Conservation (phyloP, 2,888 invertebrate species). For the Papilio demoleus region DNA sequence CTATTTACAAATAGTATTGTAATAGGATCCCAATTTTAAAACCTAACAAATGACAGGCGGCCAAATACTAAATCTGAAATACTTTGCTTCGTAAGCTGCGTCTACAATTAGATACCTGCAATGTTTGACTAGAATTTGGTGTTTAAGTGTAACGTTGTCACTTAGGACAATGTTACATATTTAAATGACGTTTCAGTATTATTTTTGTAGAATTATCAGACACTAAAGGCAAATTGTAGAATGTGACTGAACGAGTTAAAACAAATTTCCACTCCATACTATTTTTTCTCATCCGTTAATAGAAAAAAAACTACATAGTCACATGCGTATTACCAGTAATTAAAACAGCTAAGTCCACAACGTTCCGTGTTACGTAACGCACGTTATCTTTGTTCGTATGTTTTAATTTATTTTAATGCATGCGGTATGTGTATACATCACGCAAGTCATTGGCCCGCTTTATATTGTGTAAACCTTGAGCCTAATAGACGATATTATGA, state of each 20-base stretch:
- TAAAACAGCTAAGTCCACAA: slow-evolving; percentile 28
- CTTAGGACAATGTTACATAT: too few relatives aligned
- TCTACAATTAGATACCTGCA: too few relatives aligned
- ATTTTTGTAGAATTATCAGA: background rate
- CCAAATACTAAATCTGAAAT: too few relatives aligned
- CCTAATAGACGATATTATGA: slow-evolving; percentile 17
- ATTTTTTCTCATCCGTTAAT: background rate
- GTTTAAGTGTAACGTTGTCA: too few relatives aligned
- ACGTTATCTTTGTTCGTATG: slow-evolving; percentile 36
- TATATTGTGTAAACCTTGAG: slow-evolving; percentile 41
- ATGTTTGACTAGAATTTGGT: too few relatives aligned
- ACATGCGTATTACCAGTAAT: slow-evolving; percentile 20
- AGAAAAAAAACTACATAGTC: background rate
- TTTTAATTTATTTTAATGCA: slow-evolving; percentile 44
- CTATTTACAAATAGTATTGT: background rate
- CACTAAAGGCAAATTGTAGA: background rate
- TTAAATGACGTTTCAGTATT: too few relatives aligned
- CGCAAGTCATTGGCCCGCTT: slow-evolving; percentile 42
- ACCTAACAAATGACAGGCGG: background rate
- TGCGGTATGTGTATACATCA: slow-evolving; percentile 40
- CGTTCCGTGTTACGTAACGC: slow-evolving; percentile 37
- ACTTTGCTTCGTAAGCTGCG: too few relatives aligned
- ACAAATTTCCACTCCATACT: background rate
- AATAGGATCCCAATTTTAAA: background rate
- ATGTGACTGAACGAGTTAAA: background rate